Evolutionary conservation across 1,140 invertebrate genomes (phyloP), one percentile per base, ranked within the genome.

Genomic region (Trachelipus rathkii): DNA sequence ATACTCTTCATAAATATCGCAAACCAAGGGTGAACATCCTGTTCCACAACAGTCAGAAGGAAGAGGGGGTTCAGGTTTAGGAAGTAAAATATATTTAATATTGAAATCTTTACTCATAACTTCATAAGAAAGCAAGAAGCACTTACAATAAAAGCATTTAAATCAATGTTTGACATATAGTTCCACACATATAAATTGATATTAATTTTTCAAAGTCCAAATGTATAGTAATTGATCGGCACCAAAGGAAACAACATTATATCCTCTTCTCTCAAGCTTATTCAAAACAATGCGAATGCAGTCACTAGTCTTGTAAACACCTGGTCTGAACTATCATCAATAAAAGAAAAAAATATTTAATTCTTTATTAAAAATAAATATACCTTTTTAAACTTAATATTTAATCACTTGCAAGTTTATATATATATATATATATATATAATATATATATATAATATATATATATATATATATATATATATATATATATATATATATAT

Each of bases 21-120:
- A 88, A 44, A 92, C 89, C 86, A 91, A 92, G 7, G 89, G 89
- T 78, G 85, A 87, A 83, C 91, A 92, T 13, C 90, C 91, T 81
- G 87, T 89, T 78, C 90, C 89, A 84, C 91, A 92, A 84, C 91
- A 92, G 82, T 92, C 90, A 78, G 88, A 87, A 75, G 87, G 84
- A 7, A 85, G 84, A 13, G 90, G 91, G 82, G 88, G 86, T 53
- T 85, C 82, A 43, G 89, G 88, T 70, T 82, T 78, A 91, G 76
- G 89, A 91, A 84, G 86, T 85, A 78, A 60, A 19, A 60, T 13
- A 60, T 60, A 2, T 60, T 60, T 60, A 15, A 60, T 8, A 60
- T 60, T 4, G 1, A 8, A 19, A 60, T 60, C 19, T 2, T 60
- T 60, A 60, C 50, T 15, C 50, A 60, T 15, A 1, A 60, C 50